Percentiles rank a stretch among this genome's conserved stretches.
phyloP scores from a whole-genome alignment of 2,113 vertebrate genomes.

The Plectropomus leopardus region DNA sequence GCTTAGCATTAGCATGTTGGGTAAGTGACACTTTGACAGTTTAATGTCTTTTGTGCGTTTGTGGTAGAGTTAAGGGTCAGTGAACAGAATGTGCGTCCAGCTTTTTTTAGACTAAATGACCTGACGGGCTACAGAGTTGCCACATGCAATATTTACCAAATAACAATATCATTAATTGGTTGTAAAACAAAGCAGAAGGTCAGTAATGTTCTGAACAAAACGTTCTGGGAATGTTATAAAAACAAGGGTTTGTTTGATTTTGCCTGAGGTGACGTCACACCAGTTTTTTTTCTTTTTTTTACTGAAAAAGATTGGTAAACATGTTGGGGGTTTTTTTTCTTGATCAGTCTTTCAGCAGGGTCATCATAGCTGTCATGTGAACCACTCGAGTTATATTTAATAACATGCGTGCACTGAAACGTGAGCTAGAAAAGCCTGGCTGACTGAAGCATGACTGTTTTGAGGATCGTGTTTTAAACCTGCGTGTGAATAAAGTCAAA shows the following conservation, averaged over 20 bases:
- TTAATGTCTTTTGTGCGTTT: conserved; percentile 62
- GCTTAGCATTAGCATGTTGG: conserved; percentile 57
- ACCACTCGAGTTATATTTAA: conserved; percentile 63
- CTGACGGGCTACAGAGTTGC: conserved; percentile 31
- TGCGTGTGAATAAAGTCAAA: conserved; percentile 27
- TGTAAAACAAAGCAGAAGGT: conserved; percentile 24
- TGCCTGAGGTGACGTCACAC: conserved; percentile 10
- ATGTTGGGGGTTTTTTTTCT: conserved; percentile 43
- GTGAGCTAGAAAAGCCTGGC: conserved; percentile 56
- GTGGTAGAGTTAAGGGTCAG: conserved; percentile 70
- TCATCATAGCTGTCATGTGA: conserved; percentile 71
- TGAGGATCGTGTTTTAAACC: conserved; percentile 62
- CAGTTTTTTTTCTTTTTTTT: not conserved
- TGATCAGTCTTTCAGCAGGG: conserved; percentile 57
- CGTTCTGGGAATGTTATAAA: conserved; percentile 27
- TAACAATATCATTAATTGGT: conserved; percentile 1
- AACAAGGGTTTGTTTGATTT: conserved; percentile 34
- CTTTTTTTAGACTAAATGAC: conserved; percentile 34
- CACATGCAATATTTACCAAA: conserved; percentile 16
- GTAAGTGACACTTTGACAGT: conserved; percentile 76
- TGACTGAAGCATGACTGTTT: conserved; percentile 43
- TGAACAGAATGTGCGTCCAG: conserved; percentile 44
- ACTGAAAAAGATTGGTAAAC: conserved; percentile 51
- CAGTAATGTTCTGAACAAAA: conserved; percentile 13
- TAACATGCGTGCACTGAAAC: conserved; percentile 59